These are phyloP conservation scores for Rotaria socialis DNA, from an alignment of 2,888 invertebrate genomes.

Conservation along the genomic window DNA sequence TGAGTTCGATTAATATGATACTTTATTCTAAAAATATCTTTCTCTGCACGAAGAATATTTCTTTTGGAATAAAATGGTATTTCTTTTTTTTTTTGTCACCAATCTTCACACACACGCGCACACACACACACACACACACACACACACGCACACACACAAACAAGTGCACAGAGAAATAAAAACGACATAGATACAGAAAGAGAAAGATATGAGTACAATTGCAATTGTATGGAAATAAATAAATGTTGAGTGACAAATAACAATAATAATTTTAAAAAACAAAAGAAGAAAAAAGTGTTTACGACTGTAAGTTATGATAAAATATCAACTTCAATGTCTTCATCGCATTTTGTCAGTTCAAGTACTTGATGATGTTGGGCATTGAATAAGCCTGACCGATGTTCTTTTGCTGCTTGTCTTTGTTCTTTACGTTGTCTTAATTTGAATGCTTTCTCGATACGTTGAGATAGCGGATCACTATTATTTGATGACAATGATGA, in stretches of 20 bases:
- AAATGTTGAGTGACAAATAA: constrained; percentile 16
- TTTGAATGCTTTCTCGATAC: constrained; percentile 39
- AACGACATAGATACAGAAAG: constrained; percentile 10
- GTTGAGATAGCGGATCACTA: constrained; percentile 34
- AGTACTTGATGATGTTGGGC: constrained; percentile 36
- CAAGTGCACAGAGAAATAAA: not conserved
- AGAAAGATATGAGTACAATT: constrained; percentile 5
- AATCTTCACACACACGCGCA: constrained; percentile 15
- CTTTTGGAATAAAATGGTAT: constrained; percentile 19
- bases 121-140: not conserved
- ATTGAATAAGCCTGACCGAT: constrained; percentile 40
- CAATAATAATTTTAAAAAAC: constrained; percentile 2
- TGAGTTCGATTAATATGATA: not conserved
- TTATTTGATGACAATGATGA: not conserved
- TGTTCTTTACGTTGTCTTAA: constrained; percentile 44
- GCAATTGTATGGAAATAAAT: constrained; percentile 16
- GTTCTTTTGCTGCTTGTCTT: constrained; percentile 42
- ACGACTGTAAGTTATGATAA: constrained; percentile 28
- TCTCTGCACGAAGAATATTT: not conserved
- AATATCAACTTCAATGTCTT: constrained; percentile 45
- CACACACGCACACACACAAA: not conserved
- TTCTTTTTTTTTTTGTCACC: constrained; percentile 9
- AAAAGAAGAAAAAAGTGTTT: not conserved
- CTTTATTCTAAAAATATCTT: not conserved
- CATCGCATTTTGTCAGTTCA: constrained; percentile 37